Base-by-base conservation (phyloP, 1,140 invertebrate genomes). In the Procambarus clarkii region DNA sequence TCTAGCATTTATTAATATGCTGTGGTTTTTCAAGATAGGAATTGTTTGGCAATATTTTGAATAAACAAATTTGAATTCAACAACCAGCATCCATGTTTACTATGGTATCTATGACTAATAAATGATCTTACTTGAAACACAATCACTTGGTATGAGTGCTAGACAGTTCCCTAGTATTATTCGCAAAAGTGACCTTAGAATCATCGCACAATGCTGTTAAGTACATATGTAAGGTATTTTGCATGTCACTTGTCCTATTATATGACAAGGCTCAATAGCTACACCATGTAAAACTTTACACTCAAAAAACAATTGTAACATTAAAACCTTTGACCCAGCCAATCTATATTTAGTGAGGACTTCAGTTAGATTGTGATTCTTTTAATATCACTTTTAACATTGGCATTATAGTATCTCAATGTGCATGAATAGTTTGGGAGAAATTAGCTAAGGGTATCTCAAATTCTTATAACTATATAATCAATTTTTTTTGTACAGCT, bases 201-300 rank as follows among this genome's bases (percentile, higher is more conserved):
- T 88, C 87, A 88, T 88, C 87, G 87, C 87, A 88, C 87, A 88
- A 88, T 69, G 87, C 87, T 88, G 64, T 88, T 88, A 86, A 64
- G 64, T 88, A 88, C 45, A 81, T 88, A 88, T 64, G 64, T 88
- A 88, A 69, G 80, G 79, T 81, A 79, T 71, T 46, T 79, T 71
- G 87, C 87, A 82, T 88, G 87, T 80, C 48, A 85, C 34, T 74
- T 34, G 69, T 24, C 24, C n/a, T 74, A 2, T 74, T 34, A 34
- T 24, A 34, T 74, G 69, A 21, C 24, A 34, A 34, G 69, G 69
- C 24, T 74, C 24, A 83, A 69, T 60, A 83, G 34, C 44, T 34
- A 69, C 21, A 34, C 24, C 15, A 83, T 64, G 69, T 44, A 46
- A 44, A 45, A 60, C 69, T 64, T 64, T 69, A 45, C 15, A 60